Conservation (phyloP, 2,797 vertebrate genomes). For the Bovichtus variegatus region DNA sequence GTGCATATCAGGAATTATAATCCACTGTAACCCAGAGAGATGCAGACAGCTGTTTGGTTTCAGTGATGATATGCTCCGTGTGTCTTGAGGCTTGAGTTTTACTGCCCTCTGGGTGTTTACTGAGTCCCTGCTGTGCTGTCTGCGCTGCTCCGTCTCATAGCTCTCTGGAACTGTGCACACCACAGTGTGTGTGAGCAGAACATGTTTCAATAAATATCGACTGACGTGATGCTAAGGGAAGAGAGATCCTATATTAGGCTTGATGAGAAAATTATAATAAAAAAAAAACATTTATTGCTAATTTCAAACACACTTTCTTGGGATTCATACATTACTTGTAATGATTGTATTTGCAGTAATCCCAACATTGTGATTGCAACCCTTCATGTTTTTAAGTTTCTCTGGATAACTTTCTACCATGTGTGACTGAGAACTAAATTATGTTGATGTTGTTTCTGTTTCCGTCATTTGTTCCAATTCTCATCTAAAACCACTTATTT, state of each 20-base stretch:
- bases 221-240: constrained; percentile 8
- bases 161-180: not conserved
- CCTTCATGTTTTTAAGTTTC: not conserved
- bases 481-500: not conserved
- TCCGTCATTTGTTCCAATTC: not conserved
- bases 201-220: constrained; percentile 3
- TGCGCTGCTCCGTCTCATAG: constrained; percentile 43
- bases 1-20: constrained; percentile 39
- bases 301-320: not conserved
- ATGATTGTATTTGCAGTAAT: not conserved
- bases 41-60: constrained; percentile 63
- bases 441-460: not conserved
- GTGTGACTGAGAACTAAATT: not conserved
- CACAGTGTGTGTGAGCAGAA: constrained; percentile 8
- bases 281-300: not conserved
- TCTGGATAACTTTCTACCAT: not conserved
- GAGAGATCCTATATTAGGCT: not conserved
- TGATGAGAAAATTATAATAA: not conserved
- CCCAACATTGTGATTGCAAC: not conserved
- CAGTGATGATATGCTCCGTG: constrained; percentile 29
- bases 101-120: constrained; percentile 63
- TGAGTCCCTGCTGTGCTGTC: constrained; percentile 61
- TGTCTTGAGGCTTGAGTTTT: constrained; percentile 50
- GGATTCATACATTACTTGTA: too few species aligned
- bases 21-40: constrained; percentile 42